Conservation (phyloP, 2,888 invertebrate genomes). For the Eupsilia transversa region DNA sequence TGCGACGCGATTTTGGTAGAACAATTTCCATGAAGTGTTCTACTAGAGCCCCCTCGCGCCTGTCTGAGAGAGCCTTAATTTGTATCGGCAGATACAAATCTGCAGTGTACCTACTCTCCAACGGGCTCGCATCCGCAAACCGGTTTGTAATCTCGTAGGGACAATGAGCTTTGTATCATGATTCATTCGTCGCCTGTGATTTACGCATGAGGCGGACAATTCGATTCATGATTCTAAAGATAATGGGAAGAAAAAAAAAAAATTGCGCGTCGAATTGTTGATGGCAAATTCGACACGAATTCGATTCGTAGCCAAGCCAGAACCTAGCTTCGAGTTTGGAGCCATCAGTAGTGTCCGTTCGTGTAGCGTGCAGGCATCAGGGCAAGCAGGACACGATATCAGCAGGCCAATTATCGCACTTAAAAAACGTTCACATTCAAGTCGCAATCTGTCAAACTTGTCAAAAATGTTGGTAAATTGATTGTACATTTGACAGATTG, state of each 20-base stretch:
- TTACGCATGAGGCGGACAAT: slow-evolving; percentile 5
- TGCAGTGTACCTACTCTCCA: slow-evolving; percentile 15
- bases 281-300: neutral
- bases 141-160: slow-evolving; percentile 21
- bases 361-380: neutral
- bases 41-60: too few species aligned
- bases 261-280: neutral
- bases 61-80: too few species aligned
- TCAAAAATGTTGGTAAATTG: too few species aligned
- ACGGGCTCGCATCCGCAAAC: slow-evolving; percentile 21
- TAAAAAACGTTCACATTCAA: too few species aligned
- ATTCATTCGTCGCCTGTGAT: slow-evolving; percentile 41
- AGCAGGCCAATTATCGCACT: too few species aligned
- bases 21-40: too few species aligned
- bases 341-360: neutral
- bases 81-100: slow-evolving; percentile 44
- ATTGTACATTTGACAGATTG: too few species aligned
- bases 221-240: slow-evolving; percentile 10
- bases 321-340: neutral
- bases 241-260: neutral
- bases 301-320: neutral
- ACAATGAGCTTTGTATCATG: slow-evolving; percentile 6
- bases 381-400: neutral
- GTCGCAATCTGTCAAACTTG: too few species aligned
- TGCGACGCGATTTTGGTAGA: too few species aligned